Evolutionary conservation across 2,888 invertebrate species (phyloP), one percentile per base, ranked within the genome.

Genomic region (Apamea epomidion): DNA sequence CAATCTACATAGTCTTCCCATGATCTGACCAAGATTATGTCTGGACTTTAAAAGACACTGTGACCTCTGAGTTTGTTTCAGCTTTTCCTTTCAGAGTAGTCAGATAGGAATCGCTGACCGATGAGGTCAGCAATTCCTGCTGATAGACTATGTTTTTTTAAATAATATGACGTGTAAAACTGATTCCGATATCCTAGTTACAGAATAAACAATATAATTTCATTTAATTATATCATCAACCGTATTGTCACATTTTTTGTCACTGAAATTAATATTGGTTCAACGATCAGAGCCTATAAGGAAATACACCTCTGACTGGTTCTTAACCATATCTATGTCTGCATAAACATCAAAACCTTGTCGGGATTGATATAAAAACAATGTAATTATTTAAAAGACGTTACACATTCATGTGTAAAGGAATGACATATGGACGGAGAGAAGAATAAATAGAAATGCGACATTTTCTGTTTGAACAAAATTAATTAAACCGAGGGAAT

Each of bases 401-500:
- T 81, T 21, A 48, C 16, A 81, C 10, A 51, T 71, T n/a, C 48
- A 25, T 45, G 58, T 16, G 29, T 51, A 29, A 25, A 58, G 8
- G 21, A 74, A 25, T 75, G 54, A 65, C 32, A 21, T 37, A 48
- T 18, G 18, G 12, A 29, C 18, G 32, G 12, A 62, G 70, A 51
- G 18, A 72, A 65, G 21, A 60, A 51, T 54, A 82, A 82, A 80
- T 54, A 68, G 4, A 74, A 78, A 69, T 18, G 16, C 32, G 51
- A 82, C 58, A 75, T 72, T 62, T 68, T 72, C 25, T 62, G 14
- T 74, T 72, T 37, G 29, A 62, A 48, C 65, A 25, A 74, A 68
- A 75, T 78, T 77, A 81, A 84, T 84, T 75, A 74, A 74, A 74
- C 8, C 25, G 29, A 48, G 37, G 12, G 54, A 80, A 85, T 80